Evolutionary conservation across 2,888 invertebrate species (phyloP).

Genomic region (Ptycholaimellus sp.): DNA sequence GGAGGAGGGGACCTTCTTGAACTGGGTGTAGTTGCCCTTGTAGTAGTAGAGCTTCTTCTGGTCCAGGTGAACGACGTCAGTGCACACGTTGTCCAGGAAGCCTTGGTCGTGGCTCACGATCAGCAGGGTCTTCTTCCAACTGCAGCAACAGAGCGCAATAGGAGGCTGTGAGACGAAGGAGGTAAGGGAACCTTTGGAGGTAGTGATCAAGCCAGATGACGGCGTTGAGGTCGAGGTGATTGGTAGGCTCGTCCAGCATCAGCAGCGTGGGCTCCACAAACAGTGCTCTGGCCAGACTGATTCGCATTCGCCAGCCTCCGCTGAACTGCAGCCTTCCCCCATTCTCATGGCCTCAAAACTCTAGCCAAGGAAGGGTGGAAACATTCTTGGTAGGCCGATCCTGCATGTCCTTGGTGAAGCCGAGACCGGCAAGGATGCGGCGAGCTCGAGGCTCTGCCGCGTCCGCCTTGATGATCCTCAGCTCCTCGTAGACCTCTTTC

Average conservation of each 20-base stretch:
- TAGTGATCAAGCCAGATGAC: slow-evolving; percentile 99
- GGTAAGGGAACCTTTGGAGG: slow-evolving; percentile 24
- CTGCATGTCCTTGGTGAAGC: slow-evolving; percentile 53
- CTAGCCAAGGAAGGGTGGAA: neutral
- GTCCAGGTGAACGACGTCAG: slow-evolving; percentile 90
- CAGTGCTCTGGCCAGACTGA: slow-evolving; percentile 63
- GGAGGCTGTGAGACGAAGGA: neutral
- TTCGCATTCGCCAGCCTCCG: slow-evolving; percentile 95
- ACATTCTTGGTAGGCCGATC: slow-evolving; percentile 26
- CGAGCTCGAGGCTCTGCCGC: slow-evolving; percentile 88
- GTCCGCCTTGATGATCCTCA: slow-evolving; percentile 86
- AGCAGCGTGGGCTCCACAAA: slow-evolving; percentile 90
- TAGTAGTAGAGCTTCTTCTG: slow-evolving; percentile 79
- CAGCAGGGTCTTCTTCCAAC: slow-evolving; percentile 91
- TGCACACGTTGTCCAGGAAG: slow-evolving; percentile 95
- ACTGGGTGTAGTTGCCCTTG: slow-evolving; percentile 62
- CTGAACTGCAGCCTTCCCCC: slow-evolving; percentile 34
- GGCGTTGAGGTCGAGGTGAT: slow-evolving; percentile 93
- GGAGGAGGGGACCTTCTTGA: slow-evolving; percentile 1
- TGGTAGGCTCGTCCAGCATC: slow-evolving; percentile 92
- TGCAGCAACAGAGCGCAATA: slow-evolving; percentile 57
- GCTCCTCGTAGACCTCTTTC: slow-evolving; percentile 66
- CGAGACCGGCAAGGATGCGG: slow-evolving; percentile 82
- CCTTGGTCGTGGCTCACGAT: slow-evolving; percentile 99
- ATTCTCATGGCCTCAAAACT: neutral